Evolutionary conservation across 2,888 invertebrate genomes (phyloP).

Genomic region (Eilema depressum): DNA sequence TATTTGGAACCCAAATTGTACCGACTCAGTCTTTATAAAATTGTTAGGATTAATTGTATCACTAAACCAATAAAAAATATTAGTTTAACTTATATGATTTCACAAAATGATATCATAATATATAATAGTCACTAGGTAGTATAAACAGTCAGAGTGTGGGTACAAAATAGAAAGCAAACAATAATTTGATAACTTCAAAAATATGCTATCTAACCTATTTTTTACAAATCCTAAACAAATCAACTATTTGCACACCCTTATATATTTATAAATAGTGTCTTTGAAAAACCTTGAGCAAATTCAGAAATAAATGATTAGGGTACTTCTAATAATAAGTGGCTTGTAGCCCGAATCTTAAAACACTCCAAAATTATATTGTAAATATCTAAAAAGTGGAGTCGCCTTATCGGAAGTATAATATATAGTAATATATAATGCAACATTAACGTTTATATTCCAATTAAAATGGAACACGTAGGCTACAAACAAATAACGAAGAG

Average conservation of each 20-base stretch:
- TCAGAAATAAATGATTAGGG: conserved; percentile 58
- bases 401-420: conserved; percentile 35
- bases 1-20: conserved; percentile 38
- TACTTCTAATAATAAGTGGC: conserved; percentile 46
- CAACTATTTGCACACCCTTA: conserved; percentile 54
- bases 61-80: conserved; percentile 30
- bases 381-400: conserved; percentile 45
- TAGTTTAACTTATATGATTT: conserved; percentile 25
- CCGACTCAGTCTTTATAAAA: conserved; percentile 54
- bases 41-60: conserved; percentile 49
- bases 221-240: conserved; percentile 61
- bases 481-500: conserved; percentile 28
- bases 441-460: conserved; percentile 27
- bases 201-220: conserved; percentile 55
- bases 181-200: conserved; percentile 40
- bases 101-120: conserved; percentile 33
- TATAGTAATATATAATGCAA: conserved; percentile 28
- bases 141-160: conserved; percentile 40
- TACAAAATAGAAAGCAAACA: conserved; percentile 53
- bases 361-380: conserved; percentile 42
- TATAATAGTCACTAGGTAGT: conserved; percentile 33
- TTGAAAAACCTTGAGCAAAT: conserved; percentile 73
- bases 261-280: conserved; percentile 54
- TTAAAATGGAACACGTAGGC: conserved; percentile 34
- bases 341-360: conserved; percentile 49